Percentiles rank a stretch among this genome's conserved stretches.
phyloP scores from a whole-genome alignment of 2,797 vertebrate species.

The Myiotriccus ornatus region DNA sequence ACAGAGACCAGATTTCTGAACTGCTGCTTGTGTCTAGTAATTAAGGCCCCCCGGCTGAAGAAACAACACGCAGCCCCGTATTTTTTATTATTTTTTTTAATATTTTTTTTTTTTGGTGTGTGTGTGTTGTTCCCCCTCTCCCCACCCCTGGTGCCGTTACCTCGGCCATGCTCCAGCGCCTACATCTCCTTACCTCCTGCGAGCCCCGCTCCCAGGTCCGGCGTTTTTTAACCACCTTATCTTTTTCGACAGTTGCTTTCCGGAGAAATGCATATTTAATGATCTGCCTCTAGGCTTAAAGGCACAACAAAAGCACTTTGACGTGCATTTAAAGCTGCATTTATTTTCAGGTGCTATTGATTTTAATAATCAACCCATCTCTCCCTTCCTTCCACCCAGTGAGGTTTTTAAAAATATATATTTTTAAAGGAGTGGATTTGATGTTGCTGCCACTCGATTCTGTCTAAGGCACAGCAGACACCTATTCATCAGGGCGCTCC shows the following conservation, averaged over 20 bases:
- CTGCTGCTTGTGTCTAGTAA: constrained; percentile 83
- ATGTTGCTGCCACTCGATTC: not conserved
- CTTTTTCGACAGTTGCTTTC: constrained; percentile 79
- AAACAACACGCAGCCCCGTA: constrained; percentile 72
- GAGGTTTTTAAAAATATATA: not conserved
- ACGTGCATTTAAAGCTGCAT: constrained; percentile 71
- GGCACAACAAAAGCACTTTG: constrained; percentile 80
- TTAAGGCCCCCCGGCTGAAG: constrained; percentile 79
- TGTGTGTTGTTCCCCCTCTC: not conserved
- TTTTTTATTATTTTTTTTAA: not conserved
- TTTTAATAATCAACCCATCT: constrained; percentile 51
- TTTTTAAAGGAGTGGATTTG: constrained; percentile 40
- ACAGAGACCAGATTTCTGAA: constrained; percentile 82
- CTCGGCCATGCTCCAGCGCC: constrained; percentile 63
- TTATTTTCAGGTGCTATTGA: constrained; percentile 67
- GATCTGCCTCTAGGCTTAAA: constrained; percentile 77
- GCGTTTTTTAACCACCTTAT: constrained; percentile 77
- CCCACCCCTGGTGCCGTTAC: constrained; percentile 49
- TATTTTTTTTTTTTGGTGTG: not conserved
- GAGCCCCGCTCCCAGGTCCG: constrained; percentile 44
- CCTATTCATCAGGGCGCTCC: constrained; percentile 38
- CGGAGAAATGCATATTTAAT: constrained; percentile 84
- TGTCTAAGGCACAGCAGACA: constrained; percentile 12
- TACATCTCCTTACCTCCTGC: constrained; percentile 56
- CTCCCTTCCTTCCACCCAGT: not conserved